Evolutionary conservation across 2,113 vertebrate genomes (phyloP).

Genomic region (Sinocyclocheilus grahami): DNA sequence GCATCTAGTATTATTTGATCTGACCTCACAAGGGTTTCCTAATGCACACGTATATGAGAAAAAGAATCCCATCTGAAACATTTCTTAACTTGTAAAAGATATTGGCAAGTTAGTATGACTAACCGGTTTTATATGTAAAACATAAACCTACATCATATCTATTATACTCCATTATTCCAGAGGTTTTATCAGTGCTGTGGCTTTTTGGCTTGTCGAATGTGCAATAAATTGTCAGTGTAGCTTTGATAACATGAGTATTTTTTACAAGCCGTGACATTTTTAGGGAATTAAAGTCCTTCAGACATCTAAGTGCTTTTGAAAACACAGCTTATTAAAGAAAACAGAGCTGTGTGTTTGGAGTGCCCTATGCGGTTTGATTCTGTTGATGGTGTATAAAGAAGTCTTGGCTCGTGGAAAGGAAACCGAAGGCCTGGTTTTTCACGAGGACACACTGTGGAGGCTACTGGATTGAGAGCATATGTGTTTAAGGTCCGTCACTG

Average conservation of each 20-base stretch:
- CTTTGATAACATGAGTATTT: conserved; percentile 57
- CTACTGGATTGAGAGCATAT: conserved; percentile 60
- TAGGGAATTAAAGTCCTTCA: conserved; percentile 60
- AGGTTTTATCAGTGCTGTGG: too few species aligned
- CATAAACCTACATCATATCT: too few species aligned
- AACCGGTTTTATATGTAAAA: too few species aligned
- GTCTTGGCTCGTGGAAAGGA: conserved; percentile 59
- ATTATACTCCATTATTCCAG: too few species aligned
- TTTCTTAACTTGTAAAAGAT: too few species aligned
- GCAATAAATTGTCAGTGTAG: conserved; percentile 48
- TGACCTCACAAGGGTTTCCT: too few species aligned
- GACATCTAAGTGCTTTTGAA: conserved; percentile 63
- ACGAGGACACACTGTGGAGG: conserved; percentile 66
- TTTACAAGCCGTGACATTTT: conserved; percentile 53
- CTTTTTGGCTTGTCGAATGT: conserved; percentile 22
- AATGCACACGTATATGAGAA: too few species aligned
- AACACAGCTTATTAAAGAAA: conserved; percentile 77
- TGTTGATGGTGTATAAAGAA: conserved; percentile 62
- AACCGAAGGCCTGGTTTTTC: conserved; percentile 67
- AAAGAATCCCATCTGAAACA: too few species aligned
- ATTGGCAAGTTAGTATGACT: too few species aligned
- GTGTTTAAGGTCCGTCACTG: conserved; percentile 71
- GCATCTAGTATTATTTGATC: too few species aligned
- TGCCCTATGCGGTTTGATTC: conserved; percentile 61
- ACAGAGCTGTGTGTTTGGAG: conserved; percentile 71